A percentile compares a stretch with the other conserved stretches of the same genome.
Evolutionary conservation across 2,113 vertebrate species (phyloP).

Genomic region (Anser cygnoides): DNA sequence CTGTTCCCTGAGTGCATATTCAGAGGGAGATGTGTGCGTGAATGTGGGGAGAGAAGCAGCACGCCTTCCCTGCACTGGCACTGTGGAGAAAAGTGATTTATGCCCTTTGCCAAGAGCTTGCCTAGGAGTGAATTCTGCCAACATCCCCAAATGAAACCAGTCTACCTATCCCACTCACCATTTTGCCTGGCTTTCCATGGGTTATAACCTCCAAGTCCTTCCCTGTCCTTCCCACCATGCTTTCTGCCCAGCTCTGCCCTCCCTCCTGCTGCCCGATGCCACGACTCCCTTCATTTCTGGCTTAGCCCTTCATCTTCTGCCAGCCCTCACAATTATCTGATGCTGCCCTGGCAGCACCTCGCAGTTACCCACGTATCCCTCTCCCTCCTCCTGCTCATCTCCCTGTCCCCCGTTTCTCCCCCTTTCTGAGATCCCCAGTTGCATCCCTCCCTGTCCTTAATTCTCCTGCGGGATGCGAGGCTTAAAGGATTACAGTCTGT

Average conservation of each 20-base stretch:
- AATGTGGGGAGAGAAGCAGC: not conserved
- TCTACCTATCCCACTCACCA: not conserved
- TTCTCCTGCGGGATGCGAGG: constrained; percentile 10
- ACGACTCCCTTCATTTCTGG: not conserved
- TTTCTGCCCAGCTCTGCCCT: not conserved
- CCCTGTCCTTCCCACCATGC: not conserved
- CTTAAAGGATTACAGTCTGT: constrained; percentile 37
- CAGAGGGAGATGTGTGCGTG: not conserved
- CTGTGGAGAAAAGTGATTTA: not conserved
- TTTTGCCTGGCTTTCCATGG: not conserved
- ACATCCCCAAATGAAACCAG: not conserved
- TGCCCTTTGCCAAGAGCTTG: not conserved
- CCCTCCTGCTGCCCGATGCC: accelerated
- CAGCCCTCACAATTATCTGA: not conserved
- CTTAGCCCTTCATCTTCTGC: not conserved
- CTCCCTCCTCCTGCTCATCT: not conserved
- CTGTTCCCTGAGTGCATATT: not conserved
- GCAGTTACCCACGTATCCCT: not conserved
- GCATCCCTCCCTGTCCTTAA: constrained; percentile 3
- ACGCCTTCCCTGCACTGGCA: not conserved
- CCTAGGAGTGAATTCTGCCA: not conserved
- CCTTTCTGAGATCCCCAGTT: not conserved
- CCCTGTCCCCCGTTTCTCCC: accelerated
- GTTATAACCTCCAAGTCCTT: not conserved
- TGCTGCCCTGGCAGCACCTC: not conserved